Evolutionary conservation across 2,888 invertebrate genomes (phyloP).

Genomic region (Standfussiana lucernea): DNA sequence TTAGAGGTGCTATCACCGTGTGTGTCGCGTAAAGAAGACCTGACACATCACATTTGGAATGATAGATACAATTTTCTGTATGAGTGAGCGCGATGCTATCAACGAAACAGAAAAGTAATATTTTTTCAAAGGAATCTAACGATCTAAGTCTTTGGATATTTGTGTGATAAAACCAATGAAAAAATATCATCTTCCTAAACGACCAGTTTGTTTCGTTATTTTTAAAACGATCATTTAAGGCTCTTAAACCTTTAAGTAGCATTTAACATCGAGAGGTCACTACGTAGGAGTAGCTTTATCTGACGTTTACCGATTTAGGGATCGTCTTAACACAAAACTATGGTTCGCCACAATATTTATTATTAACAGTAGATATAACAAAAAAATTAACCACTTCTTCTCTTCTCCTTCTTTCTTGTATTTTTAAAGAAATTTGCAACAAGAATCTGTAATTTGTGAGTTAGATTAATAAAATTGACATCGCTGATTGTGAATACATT

Average conservation of each 20-base stretch:
- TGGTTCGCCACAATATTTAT: background rate
- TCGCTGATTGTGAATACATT: no score
- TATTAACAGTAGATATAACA: background rate
- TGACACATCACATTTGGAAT: background rate
- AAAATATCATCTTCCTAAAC: background rate
- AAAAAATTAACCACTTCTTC: no score
- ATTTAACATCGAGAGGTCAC: background rate
- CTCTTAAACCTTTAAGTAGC: background rate
- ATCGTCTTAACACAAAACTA: background rate
- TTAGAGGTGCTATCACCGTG: background rate
- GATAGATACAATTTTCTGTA: background rate
- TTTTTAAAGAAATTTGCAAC: no score
- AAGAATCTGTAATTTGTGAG: no score
- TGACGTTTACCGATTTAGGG: background rate
- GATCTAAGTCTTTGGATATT: background rate
- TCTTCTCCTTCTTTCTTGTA: no score
- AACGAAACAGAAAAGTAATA: background rate
- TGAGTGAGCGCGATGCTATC: background rate
- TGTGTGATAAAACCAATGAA: background rate
- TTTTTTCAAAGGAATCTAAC: background rate
- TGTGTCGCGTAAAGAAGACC: background rate
- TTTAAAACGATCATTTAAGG: slow-evolving; percentile 4
- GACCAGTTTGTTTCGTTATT: slow-evolving; percentile 1
- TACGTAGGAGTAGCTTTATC: slow-evolving; percentile 5
- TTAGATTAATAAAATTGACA: no score